Evolutionary conservation across 2,888 invertebrate species (phyloP).

Genomic region (Rapana venosa): DNA sequence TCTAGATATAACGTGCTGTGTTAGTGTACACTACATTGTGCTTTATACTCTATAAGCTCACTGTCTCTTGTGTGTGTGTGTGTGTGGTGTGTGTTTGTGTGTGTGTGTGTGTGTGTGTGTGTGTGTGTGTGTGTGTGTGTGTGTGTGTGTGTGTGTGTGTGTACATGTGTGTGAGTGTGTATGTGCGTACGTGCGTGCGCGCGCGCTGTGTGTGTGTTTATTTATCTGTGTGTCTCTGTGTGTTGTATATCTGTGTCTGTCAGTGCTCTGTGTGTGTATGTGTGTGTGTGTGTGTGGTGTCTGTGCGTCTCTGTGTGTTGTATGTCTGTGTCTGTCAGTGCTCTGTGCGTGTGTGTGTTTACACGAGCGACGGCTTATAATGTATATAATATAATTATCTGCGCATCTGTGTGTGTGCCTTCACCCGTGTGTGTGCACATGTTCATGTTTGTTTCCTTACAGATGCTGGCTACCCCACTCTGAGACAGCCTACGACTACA

Average conservation of each 20-base stretch:
- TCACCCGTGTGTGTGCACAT: not conserved
- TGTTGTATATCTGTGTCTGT: conserved; percentile 13
- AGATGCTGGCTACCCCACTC: conserved; percentile 82
- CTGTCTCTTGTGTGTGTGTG: not conserved
- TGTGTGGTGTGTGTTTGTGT: conserved; percentile 1
- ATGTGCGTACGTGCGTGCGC: not conserved
- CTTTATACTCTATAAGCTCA: no score
- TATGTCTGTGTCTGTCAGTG: no score
- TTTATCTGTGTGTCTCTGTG: not conserved
- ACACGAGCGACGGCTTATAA: no score
- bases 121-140: conserved; percentile 11
- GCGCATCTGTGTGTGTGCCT: not conserved
- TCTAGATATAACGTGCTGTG: no score
- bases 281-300: not conserved
- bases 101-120: conserved; percentile 10
- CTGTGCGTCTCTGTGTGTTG: no score
- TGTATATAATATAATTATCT: not conserved
- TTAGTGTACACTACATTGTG: no score
- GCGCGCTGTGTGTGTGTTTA: not conserved
- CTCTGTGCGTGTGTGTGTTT: no score
- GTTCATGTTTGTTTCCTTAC: not conserved
- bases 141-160: conserved; percentile 25
- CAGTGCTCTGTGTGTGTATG: not conserved
- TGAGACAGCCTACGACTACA: conserved; percentile 86
- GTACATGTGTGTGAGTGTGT: not conserved